These are phyloP conservation scores for Palaemon carinicauda DNA, from an alignment of 1,140 invertebrate species.

Conservation along the genomic window DNA sequence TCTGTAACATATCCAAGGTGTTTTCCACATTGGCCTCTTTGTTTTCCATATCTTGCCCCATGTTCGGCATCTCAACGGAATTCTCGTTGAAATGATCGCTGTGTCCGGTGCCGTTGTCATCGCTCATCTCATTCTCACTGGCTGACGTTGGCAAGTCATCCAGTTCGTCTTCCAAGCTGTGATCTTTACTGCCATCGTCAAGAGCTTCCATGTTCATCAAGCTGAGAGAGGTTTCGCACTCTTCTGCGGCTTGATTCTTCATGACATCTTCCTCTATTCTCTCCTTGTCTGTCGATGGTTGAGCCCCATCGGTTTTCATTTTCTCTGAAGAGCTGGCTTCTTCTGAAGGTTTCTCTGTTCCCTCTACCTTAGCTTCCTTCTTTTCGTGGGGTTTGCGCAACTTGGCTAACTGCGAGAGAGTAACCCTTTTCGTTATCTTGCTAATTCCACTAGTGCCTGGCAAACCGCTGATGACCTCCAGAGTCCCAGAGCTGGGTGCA, in stretches of 20 bases:
- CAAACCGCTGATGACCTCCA: background rate
- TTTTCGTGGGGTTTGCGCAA: constrained; percentile 20
- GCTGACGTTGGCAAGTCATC: background rate
- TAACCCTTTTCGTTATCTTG: constrained; percentile 17
- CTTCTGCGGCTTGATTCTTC: background rate
- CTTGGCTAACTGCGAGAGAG: constrained; percentile 6
- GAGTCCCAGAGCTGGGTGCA: background rate
- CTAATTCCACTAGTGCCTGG: background rate
- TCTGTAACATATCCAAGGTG: too few relatives aligned
- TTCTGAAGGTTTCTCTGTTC: background rate
- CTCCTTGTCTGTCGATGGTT: background rate
- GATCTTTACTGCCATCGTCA: background rate
- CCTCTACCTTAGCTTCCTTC: constrained; percentile 14
- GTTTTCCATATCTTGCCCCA: too few relatives aligned
- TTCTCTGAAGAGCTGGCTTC: background rate
- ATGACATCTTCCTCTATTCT: background rate
- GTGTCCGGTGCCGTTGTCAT: background rate
- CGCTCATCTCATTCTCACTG: background rate
- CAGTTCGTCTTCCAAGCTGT: background rate
- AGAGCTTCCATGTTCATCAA: background rate
- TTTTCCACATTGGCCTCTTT: too few relatives aligned
- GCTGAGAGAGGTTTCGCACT: background rate
- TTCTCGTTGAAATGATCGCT: too few relatives aligned
- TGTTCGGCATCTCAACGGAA: too few relatives aligned
- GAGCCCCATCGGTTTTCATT: background rate